Conservation (phyloP, 2,888 invertebrate genomes). For the Tetragonisca angustula region DNA sequence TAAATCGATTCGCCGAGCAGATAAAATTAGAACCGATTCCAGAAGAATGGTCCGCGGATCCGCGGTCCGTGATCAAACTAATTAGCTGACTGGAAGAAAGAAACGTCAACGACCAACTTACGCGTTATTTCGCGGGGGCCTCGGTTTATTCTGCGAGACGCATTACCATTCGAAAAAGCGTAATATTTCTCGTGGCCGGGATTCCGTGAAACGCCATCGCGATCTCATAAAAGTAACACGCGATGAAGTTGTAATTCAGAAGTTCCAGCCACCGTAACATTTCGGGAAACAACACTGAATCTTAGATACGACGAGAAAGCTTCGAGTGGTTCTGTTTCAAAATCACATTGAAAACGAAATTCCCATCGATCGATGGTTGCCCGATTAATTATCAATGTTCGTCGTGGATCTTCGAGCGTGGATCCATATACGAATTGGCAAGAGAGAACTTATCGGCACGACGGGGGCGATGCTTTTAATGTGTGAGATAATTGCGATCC, state of each 20-base stretch:
- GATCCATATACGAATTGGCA: neutral
- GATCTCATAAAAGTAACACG: slow-evolving; percentile 9
- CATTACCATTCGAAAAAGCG: slow-evolving; percentile 35
- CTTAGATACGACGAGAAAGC: neutral
- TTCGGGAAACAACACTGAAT: neutral
- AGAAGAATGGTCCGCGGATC: neutral
- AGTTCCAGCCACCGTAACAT: slow-evolving; percentile 26
- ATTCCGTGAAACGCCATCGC: slow-evolving; percentile 35
- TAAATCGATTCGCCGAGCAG: slow-evolving; percentile 11
- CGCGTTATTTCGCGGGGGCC: neutral
- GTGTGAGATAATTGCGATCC: slow-evolving; percentile 79
- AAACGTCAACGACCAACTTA: slow-evolving; percentile 4
- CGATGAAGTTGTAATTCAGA: slow-evolving; percentile 29
- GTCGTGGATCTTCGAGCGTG: neutral
- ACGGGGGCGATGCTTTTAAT: slow-evolving; percentile 78
- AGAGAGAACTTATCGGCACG: slow-evolving; percentile 65
- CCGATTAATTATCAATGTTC: neutral
- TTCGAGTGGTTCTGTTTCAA: neutral
- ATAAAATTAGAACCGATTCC: slow-evolving; percentile 14
- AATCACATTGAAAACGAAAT: neutral
- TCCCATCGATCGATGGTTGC: neutral
- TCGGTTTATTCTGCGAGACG: slow-evolving; percentile 20
- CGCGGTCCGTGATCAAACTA: slow-evolving; percentile 16
- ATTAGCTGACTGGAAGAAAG: slow-evolving; percentile 30
- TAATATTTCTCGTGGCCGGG: slow-evolving; percentile 33